Evolutionary conservation across 2,113 vertebrate genomes (phyloP).

Genomic region (Aleadryas rufinucha): DNA sequence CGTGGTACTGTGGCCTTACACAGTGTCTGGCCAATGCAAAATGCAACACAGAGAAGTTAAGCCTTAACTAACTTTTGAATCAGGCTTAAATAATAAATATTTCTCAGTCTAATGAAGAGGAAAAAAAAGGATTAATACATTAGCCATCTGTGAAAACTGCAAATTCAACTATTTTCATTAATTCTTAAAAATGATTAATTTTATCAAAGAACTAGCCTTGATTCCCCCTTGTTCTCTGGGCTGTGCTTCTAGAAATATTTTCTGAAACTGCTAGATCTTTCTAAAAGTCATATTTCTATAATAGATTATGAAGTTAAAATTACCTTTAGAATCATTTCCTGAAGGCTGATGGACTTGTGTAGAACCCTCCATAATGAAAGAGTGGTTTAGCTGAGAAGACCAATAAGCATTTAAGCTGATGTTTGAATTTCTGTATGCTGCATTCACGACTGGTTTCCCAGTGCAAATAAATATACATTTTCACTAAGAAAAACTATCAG

Average conservation of each 20-base stretch:
- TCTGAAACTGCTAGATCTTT: not conserved
- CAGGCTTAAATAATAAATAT: not conserved
- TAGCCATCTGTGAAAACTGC: not conserved
- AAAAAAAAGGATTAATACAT: not conserved
- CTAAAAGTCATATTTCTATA: not conserved
- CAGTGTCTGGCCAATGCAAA: not conserved
- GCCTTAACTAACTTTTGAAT: not conserved
- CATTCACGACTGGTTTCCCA: not conserved
- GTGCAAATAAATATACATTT: not conserved
- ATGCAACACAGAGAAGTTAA: not conserved
- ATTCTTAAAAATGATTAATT: not conserved
- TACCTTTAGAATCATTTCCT: not conserved
- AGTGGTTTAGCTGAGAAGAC: not conserved
- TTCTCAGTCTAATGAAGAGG: not conserved
- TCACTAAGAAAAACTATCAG: not conserved
- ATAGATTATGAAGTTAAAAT: not conserved
- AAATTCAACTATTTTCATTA: not conserved
- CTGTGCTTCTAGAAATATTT: not conserved
- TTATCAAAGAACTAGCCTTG: not conserved
- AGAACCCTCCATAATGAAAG: accelerated
- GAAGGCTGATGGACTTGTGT: not conserved
- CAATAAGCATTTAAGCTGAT: not conserved
- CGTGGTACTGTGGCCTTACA: not conserved
- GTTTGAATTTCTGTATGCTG: not conserved
- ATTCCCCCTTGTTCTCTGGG: not conserved